These are phyloP conservation scores for Homarus americanus DNA, from an alignment of 1,140 invertebrate species.

Conservation along the genomic window DNA sequence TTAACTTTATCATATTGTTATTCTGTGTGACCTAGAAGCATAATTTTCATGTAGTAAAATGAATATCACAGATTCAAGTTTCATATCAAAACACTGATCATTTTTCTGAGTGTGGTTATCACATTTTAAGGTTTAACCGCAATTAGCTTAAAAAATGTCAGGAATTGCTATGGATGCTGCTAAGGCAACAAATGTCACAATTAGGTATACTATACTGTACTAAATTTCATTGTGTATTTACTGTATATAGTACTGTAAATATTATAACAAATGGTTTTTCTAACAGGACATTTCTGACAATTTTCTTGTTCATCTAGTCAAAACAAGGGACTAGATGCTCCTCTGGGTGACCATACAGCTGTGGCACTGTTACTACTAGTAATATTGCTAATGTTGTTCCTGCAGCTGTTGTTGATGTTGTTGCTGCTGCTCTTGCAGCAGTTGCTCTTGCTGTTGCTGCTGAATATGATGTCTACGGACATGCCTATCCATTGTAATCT, in stretches of 20 bases:
- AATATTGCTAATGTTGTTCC: conserved; percentile 18
- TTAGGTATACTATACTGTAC: too few relatives aligned
- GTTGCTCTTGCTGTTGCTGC: conserved; percentile 55
- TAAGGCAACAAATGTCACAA: too few relatives aligned
- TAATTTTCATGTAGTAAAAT: not conserved
- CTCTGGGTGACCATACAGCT: not conserved
- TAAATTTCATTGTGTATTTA: too few relatives aligned
- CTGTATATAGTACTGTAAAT: too few relatives aligned
- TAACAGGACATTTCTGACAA: too few relatives aligned
- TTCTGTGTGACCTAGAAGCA: not conserved
- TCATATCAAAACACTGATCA: too few relatives aligned
- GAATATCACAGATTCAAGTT: not conserved
- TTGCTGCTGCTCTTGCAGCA: conserved; percentile 15
- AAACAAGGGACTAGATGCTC: not conserved
- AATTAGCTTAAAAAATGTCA: too few relatives aligned
- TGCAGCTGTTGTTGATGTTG: conserved; percentile 24
- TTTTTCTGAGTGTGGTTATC: too few relatives aligned
- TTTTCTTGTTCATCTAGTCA: not conserved
- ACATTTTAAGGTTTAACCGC: too few relatives aligned
- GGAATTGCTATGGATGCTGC: too few relatives aligned
- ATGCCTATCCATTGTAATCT: conserved; percentile 64
- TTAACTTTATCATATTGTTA: not conserved
- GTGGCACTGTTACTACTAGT: not conserved
- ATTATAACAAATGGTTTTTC: too few relatives aligned
- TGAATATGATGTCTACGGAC: conserved; percentile 60